Percentiles rank a stretch among this genome's conserved stretches.
phyloP scores from a whole-genome alignment of 2,797 vertebrate genomes.

The Anguilla anguilla region DNA sequence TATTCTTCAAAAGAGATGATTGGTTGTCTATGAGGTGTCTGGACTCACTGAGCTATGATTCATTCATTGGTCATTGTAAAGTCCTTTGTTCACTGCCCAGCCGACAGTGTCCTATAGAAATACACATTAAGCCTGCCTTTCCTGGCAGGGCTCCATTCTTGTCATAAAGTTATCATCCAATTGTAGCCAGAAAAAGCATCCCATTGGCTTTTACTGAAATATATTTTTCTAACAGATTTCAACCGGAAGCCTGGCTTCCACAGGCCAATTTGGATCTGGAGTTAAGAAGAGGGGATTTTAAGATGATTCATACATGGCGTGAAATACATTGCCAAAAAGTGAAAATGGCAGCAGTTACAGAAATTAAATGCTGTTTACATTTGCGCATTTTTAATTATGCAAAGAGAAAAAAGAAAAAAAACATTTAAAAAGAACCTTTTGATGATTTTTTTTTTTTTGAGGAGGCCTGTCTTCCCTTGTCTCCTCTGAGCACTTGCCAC shows the following conservation, averaged over 20 bases:
- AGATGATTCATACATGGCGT: background rate
- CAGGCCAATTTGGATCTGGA: background rate
- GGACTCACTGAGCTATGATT: background rate
- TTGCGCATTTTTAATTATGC: background rate
- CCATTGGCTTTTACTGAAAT: background rate
- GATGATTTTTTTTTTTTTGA: background rate
- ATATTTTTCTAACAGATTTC: background rate
- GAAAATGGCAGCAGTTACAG: background rate
- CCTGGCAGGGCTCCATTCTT: background rate
- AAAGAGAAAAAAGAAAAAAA: background rate
- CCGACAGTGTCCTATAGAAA: background rate
- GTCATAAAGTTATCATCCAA: background rate
- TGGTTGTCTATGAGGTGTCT: background rate
- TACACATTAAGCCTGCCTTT: background rate
- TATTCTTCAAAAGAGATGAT: background rate
- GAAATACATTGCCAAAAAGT: background rate
- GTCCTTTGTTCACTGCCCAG: background rate
- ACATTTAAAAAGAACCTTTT: background rate
- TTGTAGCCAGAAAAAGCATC: background rate
- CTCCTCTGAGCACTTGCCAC: background rate
- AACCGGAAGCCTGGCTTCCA: background rate
- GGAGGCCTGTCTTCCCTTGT: background rate
- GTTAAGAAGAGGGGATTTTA: background rate
- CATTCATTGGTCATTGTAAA: background rate
- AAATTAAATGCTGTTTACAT: background rate